Conservation (phyloP, 2,797 vertebrate genomes). For the Falco concolor region DNA sequence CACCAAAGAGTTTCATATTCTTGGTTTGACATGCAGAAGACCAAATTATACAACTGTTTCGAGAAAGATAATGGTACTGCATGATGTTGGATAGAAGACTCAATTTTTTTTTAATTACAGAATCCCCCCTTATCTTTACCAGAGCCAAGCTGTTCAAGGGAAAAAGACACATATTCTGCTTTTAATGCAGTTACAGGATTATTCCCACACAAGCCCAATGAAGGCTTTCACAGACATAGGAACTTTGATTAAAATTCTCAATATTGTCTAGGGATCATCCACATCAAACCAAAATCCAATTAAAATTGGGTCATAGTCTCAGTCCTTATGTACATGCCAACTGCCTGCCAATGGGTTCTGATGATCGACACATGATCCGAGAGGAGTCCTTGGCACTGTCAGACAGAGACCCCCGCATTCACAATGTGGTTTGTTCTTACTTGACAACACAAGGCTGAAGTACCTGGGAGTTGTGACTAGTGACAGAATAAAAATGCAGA, state of each 20-base stretch:
- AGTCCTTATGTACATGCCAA: neutral
- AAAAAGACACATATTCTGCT: neutral
- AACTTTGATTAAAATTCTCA: conserved; percentile 6
- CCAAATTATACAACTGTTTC: neutral
- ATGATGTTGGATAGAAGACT: neutral
- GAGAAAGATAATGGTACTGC: neutral
- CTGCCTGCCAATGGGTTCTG: neutral
- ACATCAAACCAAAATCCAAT: neutral
- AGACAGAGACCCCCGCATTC: neutral
- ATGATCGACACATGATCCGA: neutral
- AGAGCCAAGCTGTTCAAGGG: neutral
- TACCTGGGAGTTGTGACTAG: neutral
- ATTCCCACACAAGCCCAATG: neutral
- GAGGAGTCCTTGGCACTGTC: neutral
- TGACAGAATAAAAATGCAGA: neutral
- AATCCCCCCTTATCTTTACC: neutral
- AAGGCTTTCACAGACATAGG: neutral
- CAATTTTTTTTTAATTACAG: neutral
- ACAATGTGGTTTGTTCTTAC: neutral
- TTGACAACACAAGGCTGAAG: neutral
- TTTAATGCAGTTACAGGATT: neutral
- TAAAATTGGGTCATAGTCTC: neutral
- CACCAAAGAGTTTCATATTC: neutral
- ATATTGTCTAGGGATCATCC: neutral
- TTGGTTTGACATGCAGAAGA: neutral